Base-by-base conservation (phyloP, 2,888 invertebrate genomes). In the Spisula subtruncata region DNA sequence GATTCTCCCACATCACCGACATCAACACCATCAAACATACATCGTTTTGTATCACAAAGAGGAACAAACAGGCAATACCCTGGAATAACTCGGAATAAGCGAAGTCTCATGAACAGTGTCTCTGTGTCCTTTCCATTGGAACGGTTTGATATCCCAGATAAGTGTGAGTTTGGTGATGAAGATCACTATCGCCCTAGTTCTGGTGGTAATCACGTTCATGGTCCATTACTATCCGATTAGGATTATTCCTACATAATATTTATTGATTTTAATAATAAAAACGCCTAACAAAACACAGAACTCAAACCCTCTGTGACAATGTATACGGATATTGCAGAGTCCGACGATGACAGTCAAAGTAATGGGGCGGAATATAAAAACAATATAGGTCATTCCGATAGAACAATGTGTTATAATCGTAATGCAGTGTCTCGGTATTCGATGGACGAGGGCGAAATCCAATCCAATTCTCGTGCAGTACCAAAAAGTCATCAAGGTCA, bases 201-300 rank as follows among this genome's bases (percentile, higher is more conserved):
- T 66, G 82, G 71, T 29, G 81, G 54, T 25, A 48, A 60, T 54
- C 82, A 46, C 29, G 35, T 86, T 14, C 86, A 86, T 8, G 81
- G 75, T 35, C 54, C 89, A 14, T 80, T 88, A 25, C 41, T 88
- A 41, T 54, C 80, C 12, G 82, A 83, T 56, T 91, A 92, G 12
- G 75, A 75, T 16, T 85, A 80, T 16, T 98, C 99, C 79, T 99
- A 99, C 97, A 99, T 99, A 89, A 99, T 99, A 96, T 97, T 99
- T 92, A 99, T 99, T 95, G 97, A 98, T 95, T 97, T 99, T 94
- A 96, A 96, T n/a, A 89, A 88, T 35, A 88, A 83, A 71, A 92
- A 92, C 46, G 82, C 86, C 25, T 88, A 86, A n/a, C 92, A 92
- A 29, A 86, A 87, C 0, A 90, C 89, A 18, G 83, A 84, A 51